phyloP scores from a whole-genome alignment of 2,888 invertebrate species.

The Tholera decimalis region DNA sequence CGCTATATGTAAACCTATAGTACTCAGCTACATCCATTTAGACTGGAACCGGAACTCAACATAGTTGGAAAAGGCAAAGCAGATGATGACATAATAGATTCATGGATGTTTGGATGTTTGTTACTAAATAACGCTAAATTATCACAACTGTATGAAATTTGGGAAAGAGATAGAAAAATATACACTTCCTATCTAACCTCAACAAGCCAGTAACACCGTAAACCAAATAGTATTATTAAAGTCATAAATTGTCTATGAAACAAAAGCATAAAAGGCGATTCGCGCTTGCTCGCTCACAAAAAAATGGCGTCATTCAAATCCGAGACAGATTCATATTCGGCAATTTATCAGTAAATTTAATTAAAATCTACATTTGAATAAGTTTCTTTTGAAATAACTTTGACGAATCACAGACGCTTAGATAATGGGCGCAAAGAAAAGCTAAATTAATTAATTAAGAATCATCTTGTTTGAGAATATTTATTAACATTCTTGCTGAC shows the following conservation, averaged over 20 bases:
- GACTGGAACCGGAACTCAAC: no score
- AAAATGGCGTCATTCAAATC: conserved; percentile 20
- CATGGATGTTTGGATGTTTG: no score
- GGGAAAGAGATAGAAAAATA: no score
- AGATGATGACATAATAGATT: no score
- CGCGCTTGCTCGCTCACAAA: not conserved
- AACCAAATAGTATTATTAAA: not conserved
- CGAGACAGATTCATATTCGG: conserved; percentile 27
- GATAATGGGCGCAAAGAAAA: conserved; percentile 29
- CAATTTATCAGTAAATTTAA: conserved; percentile 53
- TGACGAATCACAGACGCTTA: conserved; percentile 26
- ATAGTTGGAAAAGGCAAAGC: no score
- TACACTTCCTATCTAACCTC: no score
- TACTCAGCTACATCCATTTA: no score
- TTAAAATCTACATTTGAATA: conserved; percentile 45
- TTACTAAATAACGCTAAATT: no score
- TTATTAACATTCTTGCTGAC: not conserved
- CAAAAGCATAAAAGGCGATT: not conserved
- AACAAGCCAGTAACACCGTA: no score
- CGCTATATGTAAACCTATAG: no score
- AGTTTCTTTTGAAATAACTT: conserved; percentile 36
- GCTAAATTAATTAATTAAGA: conserved; percentile 39
- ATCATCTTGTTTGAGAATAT: conserved; percentile 25
- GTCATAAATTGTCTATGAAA: conserved; percentile 5
- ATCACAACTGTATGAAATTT: no score